phyloP scores from a whole-genome alignment of 2,797 vertebrate genomes.

The Galagoides demidoff region DNA sequence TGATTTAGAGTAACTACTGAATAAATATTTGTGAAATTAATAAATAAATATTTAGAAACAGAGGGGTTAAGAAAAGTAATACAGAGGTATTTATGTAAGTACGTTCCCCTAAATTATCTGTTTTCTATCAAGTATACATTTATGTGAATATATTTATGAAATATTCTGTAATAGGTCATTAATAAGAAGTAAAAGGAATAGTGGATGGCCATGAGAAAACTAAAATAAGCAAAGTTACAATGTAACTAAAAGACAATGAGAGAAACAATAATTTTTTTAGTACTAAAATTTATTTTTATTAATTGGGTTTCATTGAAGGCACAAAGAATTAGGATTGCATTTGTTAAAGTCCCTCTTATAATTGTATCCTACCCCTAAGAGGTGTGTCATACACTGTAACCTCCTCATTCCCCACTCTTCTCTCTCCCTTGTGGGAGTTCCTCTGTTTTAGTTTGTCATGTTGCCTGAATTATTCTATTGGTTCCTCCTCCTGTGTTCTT shows the following conservation, averaged over 20 bases:
- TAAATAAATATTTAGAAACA: not conserved
- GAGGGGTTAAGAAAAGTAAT: not conserved
- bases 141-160: not conserved
- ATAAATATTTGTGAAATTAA: constrained; percentile 19
- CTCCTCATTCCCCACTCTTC: no score
- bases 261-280: not conserved
- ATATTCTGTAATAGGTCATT: not conserved
- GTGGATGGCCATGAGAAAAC: not conserved
- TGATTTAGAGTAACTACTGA: not conserved
- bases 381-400: no score
- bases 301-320: no score
- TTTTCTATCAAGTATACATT: not conserved
- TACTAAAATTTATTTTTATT: not conserved
- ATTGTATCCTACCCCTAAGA: no score
- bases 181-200: not conserved
- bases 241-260: not conserved
- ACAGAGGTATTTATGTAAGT: not conserved
- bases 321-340: no score
- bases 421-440: no score
- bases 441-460: no score
- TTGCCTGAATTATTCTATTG: no score
- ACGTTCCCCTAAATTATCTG: not conserved
- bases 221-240: not conserved
- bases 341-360: no score
- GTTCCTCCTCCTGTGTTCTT: no score